These are phyloP conservation scores for Halichoeres trimaculatus DNA, from an alignment of 2,113 vertebrate species.

Conservation along the genomic window DNA sequence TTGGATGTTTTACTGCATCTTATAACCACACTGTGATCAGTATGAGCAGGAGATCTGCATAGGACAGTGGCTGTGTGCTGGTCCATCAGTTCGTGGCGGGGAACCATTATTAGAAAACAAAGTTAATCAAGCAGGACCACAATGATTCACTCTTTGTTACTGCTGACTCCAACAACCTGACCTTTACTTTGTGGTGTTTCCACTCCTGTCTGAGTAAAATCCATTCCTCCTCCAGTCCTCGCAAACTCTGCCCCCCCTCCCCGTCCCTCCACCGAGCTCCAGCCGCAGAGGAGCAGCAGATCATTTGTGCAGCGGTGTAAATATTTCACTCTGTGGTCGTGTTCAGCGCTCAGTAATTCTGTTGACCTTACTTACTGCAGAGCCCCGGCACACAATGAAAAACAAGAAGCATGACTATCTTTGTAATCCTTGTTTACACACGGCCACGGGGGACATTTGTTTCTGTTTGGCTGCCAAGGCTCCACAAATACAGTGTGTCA, in stretches of 20 bases:
- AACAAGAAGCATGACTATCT: not conserved
- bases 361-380: not conserved
- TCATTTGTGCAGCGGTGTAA: not conserved
- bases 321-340: slow-evolving; percentile 8
- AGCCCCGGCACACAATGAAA: not conserved
- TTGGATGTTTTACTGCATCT: too few relatives aligned
- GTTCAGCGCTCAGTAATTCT: not conserved
- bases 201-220: not conserved
- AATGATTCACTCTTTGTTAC: not conserved
- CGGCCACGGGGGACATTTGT: not conserved
- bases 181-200: slow-evolving; percentile 4
- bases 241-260: not conserved
- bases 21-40: too few relatives aligned
- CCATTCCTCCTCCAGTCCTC: not conserved
- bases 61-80: too few relatives aligned
- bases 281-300: slow-evolving; percentile 2
- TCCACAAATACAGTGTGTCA: not conserved
- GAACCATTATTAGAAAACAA: slow-evolving; percentile 6
- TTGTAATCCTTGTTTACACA: slow-evolving; percentile 6
- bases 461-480: not conserved
- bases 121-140: slow-evolving; percentile 10
- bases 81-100: too few relatives aligned
- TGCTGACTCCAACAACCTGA: not conserved
- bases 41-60: too few relatives aligned
- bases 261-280: not conserved